Evolutionary conservation across 2,888 invertebrate genomes (phyloP), one percentile per base, ranked within the genome.

Genomic region (Oxytorus armatus): DNA sequence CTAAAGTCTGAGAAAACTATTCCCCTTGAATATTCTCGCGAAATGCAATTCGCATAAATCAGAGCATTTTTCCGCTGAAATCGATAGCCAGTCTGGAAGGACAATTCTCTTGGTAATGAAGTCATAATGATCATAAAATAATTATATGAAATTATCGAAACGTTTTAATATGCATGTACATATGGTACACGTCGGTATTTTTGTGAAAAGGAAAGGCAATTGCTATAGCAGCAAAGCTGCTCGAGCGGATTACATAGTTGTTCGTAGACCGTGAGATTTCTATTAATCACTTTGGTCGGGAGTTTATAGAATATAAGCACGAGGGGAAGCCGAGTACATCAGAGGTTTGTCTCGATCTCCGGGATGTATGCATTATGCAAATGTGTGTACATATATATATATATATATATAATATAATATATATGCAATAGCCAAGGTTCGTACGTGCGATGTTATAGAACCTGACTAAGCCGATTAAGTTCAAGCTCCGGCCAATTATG

Each of bases 381-480:
- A 69, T 74, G 23, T 63, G 18, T 69, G 33, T 21, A 53, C 23
- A 59, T 16, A 70, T 21, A n/a, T 61, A 47, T 47, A n/a, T n/a
- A n/a, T 5, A 18, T 47, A 18, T 14, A 47, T 16, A 47, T n/a
- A n/a, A 42, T n/a, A n/a, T n/a, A n/a, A n/a, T n/a, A n/a, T n/a
- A n/a, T 44, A 39, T 23, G n/a, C 18, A 53, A 10, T 23, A 14
- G 72, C 59, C 65, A 36, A 47, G 59, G 51, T 18, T 49, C 21
- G 42, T 61, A 55, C 44, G 59, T 57, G 51, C 16, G 57, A 33
- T 70, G 10, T 5, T 57, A 49, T 61, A 53, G 65, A n/a, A 61
- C 61, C 55, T 25, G 29, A 55, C 2, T 76, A 72, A 79, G 72
- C 61, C 66, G 72, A 76, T 76, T 75, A 79, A 75, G 76, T 65